Percentiles rank a stretch among this genome's conserved stretches.
Evolutionary conservation across 1,140 invertebrate genomes (phyloP).

Genomic region (Zaprionus camerounensis): DNA sequence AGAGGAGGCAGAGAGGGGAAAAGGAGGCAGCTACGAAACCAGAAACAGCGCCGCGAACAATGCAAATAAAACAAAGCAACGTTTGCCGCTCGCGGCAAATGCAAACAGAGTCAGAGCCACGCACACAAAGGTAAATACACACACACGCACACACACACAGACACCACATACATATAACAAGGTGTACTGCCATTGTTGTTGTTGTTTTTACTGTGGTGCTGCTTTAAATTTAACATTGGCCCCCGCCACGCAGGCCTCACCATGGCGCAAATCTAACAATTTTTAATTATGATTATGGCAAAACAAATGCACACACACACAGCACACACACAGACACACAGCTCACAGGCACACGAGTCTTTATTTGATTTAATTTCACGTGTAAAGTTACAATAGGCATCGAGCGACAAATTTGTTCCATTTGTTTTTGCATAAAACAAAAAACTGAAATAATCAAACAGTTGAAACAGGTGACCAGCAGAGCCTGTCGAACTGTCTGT

Average conservation of each 20-base stretch:
- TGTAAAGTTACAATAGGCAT: slow-evolving; percentile 41
- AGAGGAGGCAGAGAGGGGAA: background rate
- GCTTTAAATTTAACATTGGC: slow-evolving; percentile 57
- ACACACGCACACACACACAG: slow-evolving; percentile 20
- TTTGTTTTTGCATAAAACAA: slow-evolving; percentile 39
- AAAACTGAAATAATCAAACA: slow-evolving; percentile 39
- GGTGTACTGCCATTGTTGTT: slow-evolving; percentile 58
- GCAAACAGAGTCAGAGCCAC: slow-evolving; percentile 64
- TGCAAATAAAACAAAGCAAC: slow-evolving; percentile 72
- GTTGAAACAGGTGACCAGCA: slow-evolving; percentile 14
- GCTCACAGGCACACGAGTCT: slow-evolving; percentile 7
- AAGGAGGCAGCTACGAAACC: background rate
- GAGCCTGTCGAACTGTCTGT: background rate
- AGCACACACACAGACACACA: background rate
- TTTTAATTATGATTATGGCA: slow-evolving; percentile 75
- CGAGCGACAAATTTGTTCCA: slow-evolving; percentile 48
- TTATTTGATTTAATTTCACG: slow-evolving; percentile 47
- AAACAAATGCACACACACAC: slow-evolving; percentile 51
- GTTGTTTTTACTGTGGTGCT: slow-evolving; percentile 41
- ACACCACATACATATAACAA: slow-evolving; percentile 28
- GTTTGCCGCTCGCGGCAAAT: slow-evolving; percentile 52
- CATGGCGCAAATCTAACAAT: slow-evolving; percentile 50
- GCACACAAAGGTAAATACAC: slow-evolving; percentile 24
- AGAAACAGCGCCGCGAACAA: slow-evolving; percentile 55
- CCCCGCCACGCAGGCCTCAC: slow-evolving; percentile 9